A percentile compares a stretch with the other conserved stretches of the same genome.
Evolutionary conservation across 2,888 invertebrate species (phyloP).

Genomic region (Tipula helvola): DNA sequence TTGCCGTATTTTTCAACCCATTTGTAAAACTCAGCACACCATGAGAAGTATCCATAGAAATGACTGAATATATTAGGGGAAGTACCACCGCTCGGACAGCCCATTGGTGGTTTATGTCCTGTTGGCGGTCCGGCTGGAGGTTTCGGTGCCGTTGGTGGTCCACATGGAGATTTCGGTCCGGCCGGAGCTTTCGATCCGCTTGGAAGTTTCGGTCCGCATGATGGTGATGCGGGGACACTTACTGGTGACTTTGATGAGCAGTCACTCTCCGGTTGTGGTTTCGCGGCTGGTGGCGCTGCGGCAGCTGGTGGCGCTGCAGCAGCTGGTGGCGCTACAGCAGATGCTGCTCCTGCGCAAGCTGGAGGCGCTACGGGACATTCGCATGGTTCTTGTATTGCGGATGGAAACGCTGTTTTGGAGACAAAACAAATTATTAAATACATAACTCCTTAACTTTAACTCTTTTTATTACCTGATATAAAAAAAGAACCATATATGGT

Average conservation of each 20-base stretch:
- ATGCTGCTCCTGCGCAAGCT: no score
- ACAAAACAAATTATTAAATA: no score
- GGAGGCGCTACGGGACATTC: no score
- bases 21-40: background rate
- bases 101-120: background rate
- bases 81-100: background rate
- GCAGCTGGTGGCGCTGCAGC: no score
- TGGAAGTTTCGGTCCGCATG: background rate
- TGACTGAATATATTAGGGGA: background rate
- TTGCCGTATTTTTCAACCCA: background rate
- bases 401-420: no score
- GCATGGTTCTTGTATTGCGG: no score
- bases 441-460: background rate
- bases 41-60: background rate
- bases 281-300: background rate
- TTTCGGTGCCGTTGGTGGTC: background rate
- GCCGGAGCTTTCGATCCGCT: no score
- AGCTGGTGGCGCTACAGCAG: no score
- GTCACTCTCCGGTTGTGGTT: background rate
- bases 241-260: no score
- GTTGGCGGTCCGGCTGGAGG: background rate
- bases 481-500: background rate
- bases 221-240: background rate
- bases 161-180: background rate
- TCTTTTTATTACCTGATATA: background rate